Evolutionary conservation across 2,888 invertebrate species (phyloP), one percentile per base, ranked within the genome.

Genomic region (Serripes groenlandicus): DNA sequence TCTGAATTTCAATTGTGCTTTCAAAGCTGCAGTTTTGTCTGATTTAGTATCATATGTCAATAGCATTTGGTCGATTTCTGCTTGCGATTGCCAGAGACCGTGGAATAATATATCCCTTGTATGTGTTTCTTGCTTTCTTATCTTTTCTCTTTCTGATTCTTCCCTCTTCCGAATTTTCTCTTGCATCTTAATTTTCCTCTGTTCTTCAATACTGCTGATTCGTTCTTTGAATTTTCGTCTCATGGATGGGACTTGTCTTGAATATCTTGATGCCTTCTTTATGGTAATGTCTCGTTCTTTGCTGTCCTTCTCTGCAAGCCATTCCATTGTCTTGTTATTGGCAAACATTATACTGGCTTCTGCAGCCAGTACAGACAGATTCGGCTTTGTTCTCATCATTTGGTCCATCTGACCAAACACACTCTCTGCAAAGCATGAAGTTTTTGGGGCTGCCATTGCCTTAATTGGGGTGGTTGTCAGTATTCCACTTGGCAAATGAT

Each of bases 261-360:
- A n/a, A n/a, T n/a, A n/a, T n/a, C n/a, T n/a, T 58, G 58, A 58
- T 58, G 58, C 58, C 26, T 54, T 64, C n/a, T 74, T 42, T 26
- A 32, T 35, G 64, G 9, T 32, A 62, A n/a, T 2, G 37, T 37
- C 23, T 74, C 74, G 1, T 64, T 62, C 54, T 23, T 54, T 64
- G 23, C 2, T 18, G 18, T 60, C 60, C 28, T 75, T 82, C 9
- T 49, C 37, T 34, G 70, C 42, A 9, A 76, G 74, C 77, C 76
- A 83, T 18, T 62, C 52, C 15, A 77, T 15, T 9, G 76, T 83
- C 34, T 77, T 80, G 26, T 83, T n/a, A 34, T 78, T 78, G 18
- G 56, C 4, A 58, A 83, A 83, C 83, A 83, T 83, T 15, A 83
- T 71, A 32, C 62, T 35, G 18, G 83, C 58, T 49, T 83, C 79